Conservation (phyloP, 2,113 vertebrate genomes). For the Apus apus region DNA sequence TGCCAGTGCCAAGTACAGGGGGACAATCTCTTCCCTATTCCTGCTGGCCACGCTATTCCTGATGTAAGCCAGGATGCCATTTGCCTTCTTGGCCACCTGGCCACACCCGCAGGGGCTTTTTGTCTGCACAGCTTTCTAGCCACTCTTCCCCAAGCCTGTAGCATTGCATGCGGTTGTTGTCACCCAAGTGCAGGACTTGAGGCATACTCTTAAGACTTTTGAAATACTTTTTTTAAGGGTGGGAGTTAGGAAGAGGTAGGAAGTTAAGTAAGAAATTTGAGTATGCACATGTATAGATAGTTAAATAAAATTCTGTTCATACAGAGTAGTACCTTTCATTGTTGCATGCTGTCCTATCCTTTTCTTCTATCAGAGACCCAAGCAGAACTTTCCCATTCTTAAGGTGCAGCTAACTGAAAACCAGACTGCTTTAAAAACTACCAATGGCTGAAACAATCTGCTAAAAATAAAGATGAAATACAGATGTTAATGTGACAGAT, state of each 20-base stretch:
- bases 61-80: background rate
- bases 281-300: background rate
- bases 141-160: background rate
- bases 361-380: background rate
- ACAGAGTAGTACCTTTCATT: background rate
- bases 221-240: background rate
- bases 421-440: background rate
- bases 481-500: background rate
- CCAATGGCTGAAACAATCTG: background rate
- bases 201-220: background rate
- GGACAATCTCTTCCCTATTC: fast-evolving
- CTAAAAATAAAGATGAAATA: background rate
- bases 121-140: fast-evolving
- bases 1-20: fast-evolving
- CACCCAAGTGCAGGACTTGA: background rate
- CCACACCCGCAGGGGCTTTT: background rate
- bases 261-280: background rate
- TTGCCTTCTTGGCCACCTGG: background rate
- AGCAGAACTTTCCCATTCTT: background rate
- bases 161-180: fast-evolving
- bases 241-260: background rate
- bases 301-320: background rate
- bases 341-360: background rate
- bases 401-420: background rate
- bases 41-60: background rate